phyloP scores from a whole-genome alignment of 2,797 vertebrate genomes.

The Peromyscus aztecus region DNA sequence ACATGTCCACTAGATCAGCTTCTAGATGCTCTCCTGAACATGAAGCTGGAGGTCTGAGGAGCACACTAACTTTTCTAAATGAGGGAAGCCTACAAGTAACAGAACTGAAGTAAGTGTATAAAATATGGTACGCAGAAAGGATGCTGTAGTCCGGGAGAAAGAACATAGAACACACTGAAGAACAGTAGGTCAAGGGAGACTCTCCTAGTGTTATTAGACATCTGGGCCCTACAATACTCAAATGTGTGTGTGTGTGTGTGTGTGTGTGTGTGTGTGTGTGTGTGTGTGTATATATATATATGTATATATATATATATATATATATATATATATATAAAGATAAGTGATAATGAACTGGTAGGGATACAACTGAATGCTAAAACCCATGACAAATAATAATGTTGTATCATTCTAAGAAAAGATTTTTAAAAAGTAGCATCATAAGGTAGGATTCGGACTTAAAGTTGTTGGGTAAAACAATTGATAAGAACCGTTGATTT shows the following conservation, averaged over 20 bases:
- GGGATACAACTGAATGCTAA: neutral
- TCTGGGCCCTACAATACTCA: neutral
- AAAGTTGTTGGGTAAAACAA: constrained; percentile 35
- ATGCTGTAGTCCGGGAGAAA: neutral
- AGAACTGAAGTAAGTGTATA: neutral
- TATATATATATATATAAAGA: neutral
- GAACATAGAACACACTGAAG: neutral
- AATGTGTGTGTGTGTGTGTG: too few relatives aligned
- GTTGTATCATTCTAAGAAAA: neutral
- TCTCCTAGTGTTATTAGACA: neutral
- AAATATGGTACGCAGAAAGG: neutral
- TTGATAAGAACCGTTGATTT: neutral
- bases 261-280: too few relatives aligned
- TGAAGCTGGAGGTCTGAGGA: neutral
- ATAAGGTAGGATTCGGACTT: constrained; percentile 21
- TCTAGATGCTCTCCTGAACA: neutral
- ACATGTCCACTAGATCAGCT: neutral
- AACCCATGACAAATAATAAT: neutral
- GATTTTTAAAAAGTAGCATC: neutral
- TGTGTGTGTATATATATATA: too few relatives aligned
- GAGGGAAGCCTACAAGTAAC: neutral
- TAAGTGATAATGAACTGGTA: constrained; percentile 37
- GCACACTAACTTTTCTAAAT: neutral
- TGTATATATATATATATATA: too few relatives aligned
- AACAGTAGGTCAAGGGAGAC: neutral